phyloP scores from a whole-genome alignment of 2,888 invertebrate genomes.

The Mythimna loreyi region DNA sequence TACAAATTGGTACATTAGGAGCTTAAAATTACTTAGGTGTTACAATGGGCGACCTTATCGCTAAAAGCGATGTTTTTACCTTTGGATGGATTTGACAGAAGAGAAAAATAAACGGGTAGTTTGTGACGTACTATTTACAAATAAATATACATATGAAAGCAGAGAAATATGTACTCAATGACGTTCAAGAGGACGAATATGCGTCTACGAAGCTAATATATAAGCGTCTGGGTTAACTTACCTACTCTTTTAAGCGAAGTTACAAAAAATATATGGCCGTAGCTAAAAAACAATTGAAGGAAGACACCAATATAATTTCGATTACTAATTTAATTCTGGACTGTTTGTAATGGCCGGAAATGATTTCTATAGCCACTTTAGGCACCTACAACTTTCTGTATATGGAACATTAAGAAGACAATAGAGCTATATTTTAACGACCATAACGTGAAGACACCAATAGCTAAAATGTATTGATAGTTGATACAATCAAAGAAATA shows the following conservation, averaged over 20 bases:
- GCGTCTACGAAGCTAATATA: no score
- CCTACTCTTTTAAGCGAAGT: background rate
- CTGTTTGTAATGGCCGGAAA: conserved; percentile 31
- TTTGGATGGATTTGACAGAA: no score
- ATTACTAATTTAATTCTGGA: conserved; percentile 21
- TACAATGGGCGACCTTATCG: no score
- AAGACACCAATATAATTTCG: conserved; percentile 21
- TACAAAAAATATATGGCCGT: background rate
- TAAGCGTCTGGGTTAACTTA: no score
- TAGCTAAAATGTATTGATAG: conserved; percentile 36
- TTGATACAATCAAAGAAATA: conserved; percentile 48
- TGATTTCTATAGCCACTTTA: conserved; percentile 23
- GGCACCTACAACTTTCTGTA: conserved; percentile 10
- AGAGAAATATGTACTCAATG: no score
- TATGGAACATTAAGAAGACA: conserved; percentile 24
- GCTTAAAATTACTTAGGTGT: no score
- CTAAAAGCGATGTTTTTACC: no score
- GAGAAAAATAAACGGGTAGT: no score
- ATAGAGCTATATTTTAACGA: conserved; percentile 4
- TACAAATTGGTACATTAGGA: no score
- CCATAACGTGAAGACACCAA: conserved; percentile 8
- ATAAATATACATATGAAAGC: no score
- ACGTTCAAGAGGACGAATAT: no score
- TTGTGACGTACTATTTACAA: no score
- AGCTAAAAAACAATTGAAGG: conserved; percentile 32